Conservation (phyloP, 2,797 vertebrate genomes). For the Cyprinella venusta region DNA sequence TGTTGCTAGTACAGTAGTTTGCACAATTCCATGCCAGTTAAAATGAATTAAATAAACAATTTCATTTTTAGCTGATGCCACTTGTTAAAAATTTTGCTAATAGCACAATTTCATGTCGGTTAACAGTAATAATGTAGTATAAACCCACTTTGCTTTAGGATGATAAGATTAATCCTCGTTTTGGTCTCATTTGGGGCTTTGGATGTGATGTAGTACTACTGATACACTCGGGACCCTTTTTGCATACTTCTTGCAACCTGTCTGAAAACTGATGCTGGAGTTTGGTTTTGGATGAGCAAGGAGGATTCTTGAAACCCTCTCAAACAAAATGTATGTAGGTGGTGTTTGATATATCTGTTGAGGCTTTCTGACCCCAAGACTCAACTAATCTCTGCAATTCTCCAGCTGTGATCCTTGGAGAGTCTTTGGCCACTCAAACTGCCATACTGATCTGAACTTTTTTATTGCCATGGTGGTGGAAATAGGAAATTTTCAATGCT, state of each 20-base stretch:
- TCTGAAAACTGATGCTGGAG: background rate
- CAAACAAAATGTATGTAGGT: background rate
- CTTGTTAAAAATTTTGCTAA: background rate
- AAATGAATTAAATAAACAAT: background rate
- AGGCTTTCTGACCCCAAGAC: no score
- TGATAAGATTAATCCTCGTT: background rate
- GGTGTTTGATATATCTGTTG: background rate
- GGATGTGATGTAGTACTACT: background rate
- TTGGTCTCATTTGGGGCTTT: background rate
- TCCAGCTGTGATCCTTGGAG: no score
- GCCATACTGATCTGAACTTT: no score
- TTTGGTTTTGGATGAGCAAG: background rate
- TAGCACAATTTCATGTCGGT: background rate
- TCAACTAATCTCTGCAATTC: no score
- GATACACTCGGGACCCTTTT: background rate
- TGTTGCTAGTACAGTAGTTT: background rate
- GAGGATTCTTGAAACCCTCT: background rate
- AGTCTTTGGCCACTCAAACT: no score
- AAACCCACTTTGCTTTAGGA: background rate
- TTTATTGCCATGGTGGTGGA: no score
- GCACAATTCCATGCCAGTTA: background rate
- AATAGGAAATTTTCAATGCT: no score
- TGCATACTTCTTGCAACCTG: background rate
- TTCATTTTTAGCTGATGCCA: background rate
- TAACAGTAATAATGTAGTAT: conserved; percentile 5